These are phyloP conservation scores for Cancer borealis DNA, from an alignment of 2,888 invertebrate species.

Conservation along the genomic window DNA sequence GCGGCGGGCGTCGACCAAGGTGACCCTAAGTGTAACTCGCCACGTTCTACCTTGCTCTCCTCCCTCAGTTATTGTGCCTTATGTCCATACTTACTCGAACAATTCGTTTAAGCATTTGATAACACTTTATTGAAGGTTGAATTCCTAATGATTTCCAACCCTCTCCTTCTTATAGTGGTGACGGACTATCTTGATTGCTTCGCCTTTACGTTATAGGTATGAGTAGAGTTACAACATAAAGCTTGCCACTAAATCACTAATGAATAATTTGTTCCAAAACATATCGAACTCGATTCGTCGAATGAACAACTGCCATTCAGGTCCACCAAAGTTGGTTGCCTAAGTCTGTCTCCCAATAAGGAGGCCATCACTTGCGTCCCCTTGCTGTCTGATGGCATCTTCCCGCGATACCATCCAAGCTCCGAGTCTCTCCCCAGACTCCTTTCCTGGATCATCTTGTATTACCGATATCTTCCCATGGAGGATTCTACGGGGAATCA, in stretches of 20 bases:
- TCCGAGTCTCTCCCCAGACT: conserved; percentile 35
- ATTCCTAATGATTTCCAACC: conserved; percentile 55
- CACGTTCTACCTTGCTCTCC: conserved; percentile 69
- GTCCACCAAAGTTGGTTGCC: conserved; percentile 52
- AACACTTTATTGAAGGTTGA: conserved; percentile 65
- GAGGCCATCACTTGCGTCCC: conserved; percentile 59
- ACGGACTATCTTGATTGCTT: conserved; percentile 49
- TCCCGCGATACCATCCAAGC: conserved; percentile 53
- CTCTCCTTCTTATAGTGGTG: conserved; percentile 42
- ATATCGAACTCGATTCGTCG: conserved; percentile 50
- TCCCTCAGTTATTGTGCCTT: conserved; percentile 76
- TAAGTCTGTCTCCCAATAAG: conserved; percentile 50
- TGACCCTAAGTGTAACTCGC: conserved; percentile 50
- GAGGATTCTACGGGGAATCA: conserved; percentile 63
- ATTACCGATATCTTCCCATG: conserved; percentile 59
- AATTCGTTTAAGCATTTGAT: conserved; percentile 67
- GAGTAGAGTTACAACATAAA: conserved; percentile 41
- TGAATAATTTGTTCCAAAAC: conserved; percentile 41
- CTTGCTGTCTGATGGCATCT: conserved; percentile 50
- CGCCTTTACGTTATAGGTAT: conserved; percentile 58
- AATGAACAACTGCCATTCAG: conserved; percentile 51
- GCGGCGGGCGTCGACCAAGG: conserved; percentile 38
- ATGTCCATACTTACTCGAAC: conserved; percentile 69
- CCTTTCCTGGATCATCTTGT: conserved; percentile 46
- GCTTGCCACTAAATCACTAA: conserved; percentile 31